Base-by-base conservation (phyloP, 2,113 vertebrate species). In the Nansenia antarctica region DNA sequence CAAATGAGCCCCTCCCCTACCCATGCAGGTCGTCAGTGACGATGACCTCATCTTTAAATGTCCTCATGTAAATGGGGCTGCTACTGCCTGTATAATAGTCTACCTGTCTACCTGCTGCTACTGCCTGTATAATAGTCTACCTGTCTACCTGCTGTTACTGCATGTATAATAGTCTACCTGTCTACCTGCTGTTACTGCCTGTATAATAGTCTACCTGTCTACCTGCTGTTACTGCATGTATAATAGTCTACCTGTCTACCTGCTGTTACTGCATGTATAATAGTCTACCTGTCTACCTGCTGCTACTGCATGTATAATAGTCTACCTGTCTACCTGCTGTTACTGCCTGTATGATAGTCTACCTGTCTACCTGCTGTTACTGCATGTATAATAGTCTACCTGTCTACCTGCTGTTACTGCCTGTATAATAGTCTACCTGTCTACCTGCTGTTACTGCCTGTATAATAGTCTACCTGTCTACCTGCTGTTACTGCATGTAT, bases 1-100 rank as follows among this genome's bases (percentile, higher is more conserved):
- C 86, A 89, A 89, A 87, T 87, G 49, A 84, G 39, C 72, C 15
- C 61, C 31, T 5, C 24, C 70, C 68, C 53, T 67, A 76, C 65
- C 57, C 70, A 67, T 63, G 52, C 52, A 20, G 42, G 66, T 70
- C 24, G 1, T 79, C 77, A 83, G 42, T 82, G 81, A 74, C 34
- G 2, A 68, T 85, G 86, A 82, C 72, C 80, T 85, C 82, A 85
- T 62, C 70, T 69, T 37, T 60, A 32, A 62, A 65, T 39, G 35
- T 54, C 49, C 29, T 30, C 39, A 22, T 72, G 62, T 62, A 68
- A 59, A 59, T 26, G 29, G 61, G 27, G 54, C 39, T 61, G 11
- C 49, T 9, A 1, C 14, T 14, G 39, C 11, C 59, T n/a, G 14
- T 15, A 27, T 57, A 14, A 29, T 5, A 15, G 27, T 37, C 35